Evolutionary conservation across 1,140 invertebrate species (phyloP), one percentile per base, ranked within the genome.

Genomic region (Lucilia cuprina): DNA sequence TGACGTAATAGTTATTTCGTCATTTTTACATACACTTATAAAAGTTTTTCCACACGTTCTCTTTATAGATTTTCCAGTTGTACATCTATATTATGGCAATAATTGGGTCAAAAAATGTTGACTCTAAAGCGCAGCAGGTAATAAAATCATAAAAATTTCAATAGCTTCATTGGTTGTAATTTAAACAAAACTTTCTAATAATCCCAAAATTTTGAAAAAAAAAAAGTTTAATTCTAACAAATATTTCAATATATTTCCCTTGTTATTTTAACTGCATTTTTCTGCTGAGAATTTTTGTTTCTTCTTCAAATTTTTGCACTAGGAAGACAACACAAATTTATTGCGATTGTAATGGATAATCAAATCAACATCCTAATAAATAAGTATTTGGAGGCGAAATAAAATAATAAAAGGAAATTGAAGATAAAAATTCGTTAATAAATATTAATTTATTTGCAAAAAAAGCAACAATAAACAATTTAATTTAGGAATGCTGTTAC

Each of bases 61-160:
- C 25, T 30, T 30, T 17, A 17, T 14, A 5, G 7, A 60, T 17
- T n/a, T 30, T 30, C 25, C 3, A 60, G 14, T 60, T 8, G 21
- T 19, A 25, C n/a, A 25, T 70, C 21, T 9, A 25, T 7, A 5
- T 12, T 55, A 2, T 17, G 0, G 12, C 14, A 2, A 14, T 21
- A 70, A 25, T 12, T 70, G 21, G 65, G 65, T 8, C 65, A 70
- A 70, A 13, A 49, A 19, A 10, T 80, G 50, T 80, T 80, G 41
- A 13, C 41, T 17, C n/a, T 41, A 60, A 7, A 70, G 3, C 65
- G 12, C 77, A 25, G 77, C 77, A 50, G 49, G 77, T 47, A 80
- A n/a, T 80, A 21, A 19, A 49, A 80, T 80, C 77, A 80, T 80
- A 80, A 80, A 80, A 80, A 49, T 49, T 10, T 80, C 41, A 80